These are phyloP conservation scores for Ichneumoninae sp. DNA, from an alignment of 2,888 invertebrate genomes.

Conservation along the genomic window DNA sequence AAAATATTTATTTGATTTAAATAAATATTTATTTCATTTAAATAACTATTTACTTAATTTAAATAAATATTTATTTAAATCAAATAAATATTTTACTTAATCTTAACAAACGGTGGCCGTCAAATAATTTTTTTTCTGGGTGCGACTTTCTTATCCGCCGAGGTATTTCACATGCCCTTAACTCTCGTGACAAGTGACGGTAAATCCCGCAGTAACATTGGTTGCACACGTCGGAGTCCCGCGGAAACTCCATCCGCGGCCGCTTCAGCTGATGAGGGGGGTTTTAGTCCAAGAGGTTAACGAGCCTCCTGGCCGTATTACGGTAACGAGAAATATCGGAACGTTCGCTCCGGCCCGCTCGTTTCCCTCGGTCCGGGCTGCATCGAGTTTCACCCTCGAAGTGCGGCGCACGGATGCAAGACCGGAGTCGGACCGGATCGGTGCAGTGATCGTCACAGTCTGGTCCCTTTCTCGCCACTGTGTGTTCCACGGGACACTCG, in stretches of 20 bases:
- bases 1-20: no score
- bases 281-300: conserved; percentile 75
- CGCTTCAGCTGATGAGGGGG: conserved; percentile 22
- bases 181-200: background rate
- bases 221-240: background rate
- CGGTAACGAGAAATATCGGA: conserved; percentile 83
- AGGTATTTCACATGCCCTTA: background rate
- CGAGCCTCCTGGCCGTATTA: conserved; percentile 78
- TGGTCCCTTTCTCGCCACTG: background rate
- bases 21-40: no score
- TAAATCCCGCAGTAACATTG: background rate
- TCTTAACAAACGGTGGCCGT: no score
- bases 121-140: no score
- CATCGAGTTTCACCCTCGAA: conserved; percentile 82
- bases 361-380: conserved; percentile 67
- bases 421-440: background rate
- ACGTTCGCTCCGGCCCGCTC: conserved; percentile 62
- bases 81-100: no score
- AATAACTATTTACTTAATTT: no score
- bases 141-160: background rate
- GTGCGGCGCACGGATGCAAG: conserved; percentile 9
- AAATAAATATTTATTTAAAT: no score
- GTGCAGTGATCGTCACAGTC: conserved; percentile 30
- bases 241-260: background rate
- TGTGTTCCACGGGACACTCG: background rate